Base-by-base conservation (phyloP, 2,888 invertebrate genomes). In the Pyrrhia umbra region DNA sequence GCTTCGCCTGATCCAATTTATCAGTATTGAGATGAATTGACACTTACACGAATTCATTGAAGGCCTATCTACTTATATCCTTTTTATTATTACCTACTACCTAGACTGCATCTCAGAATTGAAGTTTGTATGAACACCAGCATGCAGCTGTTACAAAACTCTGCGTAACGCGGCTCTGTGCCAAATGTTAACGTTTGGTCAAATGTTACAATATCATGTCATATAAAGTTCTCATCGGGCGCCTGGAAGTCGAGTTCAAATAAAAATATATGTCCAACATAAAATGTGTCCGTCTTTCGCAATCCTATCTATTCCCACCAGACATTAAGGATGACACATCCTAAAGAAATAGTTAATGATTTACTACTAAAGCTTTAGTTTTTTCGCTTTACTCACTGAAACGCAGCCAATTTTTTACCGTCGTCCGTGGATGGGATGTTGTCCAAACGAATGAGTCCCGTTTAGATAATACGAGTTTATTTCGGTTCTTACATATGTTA, bases 381-480 rank as follows among this genome's bases (percentile, higher is more conserved):
- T 79, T 84, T 81, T 84, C 81, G 68, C 76, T 83, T 82, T 87
- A 84, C 83, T 72, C 83, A 81, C 90, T 88, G 92, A 92, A 88
- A 83, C 83, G 79, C 74, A 85, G 93, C 92, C 92, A 93, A 92
- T 88, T 90, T 91, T 89, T 88, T 88, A 75, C 75, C 72, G 76
- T 85, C 86, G 76, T 76, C 82, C 75, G 79, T 79, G 82, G 79
- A 87, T 86, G 83, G 82, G 86, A 85, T 83, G 85, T 81, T 85
- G 84, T 85, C 77, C 85, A 84, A 87, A 87, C 83, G 87, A 85
- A 81, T 85, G 87, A 87, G 85, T 88, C 87, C 87, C 90, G 90
- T 92, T 93, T 93, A 92, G 93, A 94, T 94, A 94, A 92, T 90
- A 92, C 90, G 79, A 70, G 87, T 87, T 89, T 93, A 93, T 93